These are phyloP conservation scores for Cataglyphis rosenhaueri DNA, from an alignment of 2,888 invertebrate species.

Conservation along the genomic window DNA sequence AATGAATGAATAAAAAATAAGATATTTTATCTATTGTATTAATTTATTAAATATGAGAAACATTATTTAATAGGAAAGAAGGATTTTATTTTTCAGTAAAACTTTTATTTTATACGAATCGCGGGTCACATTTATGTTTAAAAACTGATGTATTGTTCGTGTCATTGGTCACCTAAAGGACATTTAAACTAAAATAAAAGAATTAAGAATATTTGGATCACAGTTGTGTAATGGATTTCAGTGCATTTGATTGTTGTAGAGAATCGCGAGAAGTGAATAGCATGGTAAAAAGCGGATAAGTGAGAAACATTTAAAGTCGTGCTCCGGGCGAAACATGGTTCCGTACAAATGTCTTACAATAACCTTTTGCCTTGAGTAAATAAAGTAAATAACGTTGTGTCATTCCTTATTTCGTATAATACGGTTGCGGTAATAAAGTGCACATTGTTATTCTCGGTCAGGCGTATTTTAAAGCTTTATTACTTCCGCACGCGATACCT, in stretches of 20 bases:
- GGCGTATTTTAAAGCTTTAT: constrained; percentile 9
- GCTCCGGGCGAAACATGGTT: constrained; percentile 44
- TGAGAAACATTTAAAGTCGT: constrained; percentile 61
- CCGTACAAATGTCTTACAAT: constrained; percentile 54
- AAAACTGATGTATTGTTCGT: constrained; percentile 7
- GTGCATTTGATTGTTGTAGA: constrained; percentile 53
- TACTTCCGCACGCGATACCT: background rate
- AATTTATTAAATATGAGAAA: background rate
- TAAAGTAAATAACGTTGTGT: constrained; percentile 32
- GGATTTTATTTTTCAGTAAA: background rate
- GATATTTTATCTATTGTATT: background rate
- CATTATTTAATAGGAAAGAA: too few relatives aligned
- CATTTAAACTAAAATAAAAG: constrained; percentile 55
- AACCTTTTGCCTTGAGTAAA: constrained; percentile 55
- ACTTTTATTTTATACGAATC: background rate
- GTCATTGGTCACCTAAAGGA: constrained; percentile 52
- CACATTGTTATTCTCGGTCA: background rate
- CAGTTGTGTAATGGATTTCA: constrained; percentile 62
- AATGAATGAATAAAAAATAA: background rate
- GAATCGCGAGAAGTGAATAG: constrained; percentile 20
- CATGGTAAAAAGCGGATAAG: constrained; percentile 55
- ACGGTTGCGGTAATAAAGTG: constrained; percentile 19
- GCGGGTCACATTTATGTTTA: background rate
- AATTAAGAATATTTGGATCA: constrained; percentile 69
- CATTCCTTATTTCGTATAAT: constrained; percentile 14